A percentile compares a stretch with the other conserved stretches of the same genome.
Conservation (phyloP, 1,140 invertebrate species). For the Meteorus sp. region DNA sequence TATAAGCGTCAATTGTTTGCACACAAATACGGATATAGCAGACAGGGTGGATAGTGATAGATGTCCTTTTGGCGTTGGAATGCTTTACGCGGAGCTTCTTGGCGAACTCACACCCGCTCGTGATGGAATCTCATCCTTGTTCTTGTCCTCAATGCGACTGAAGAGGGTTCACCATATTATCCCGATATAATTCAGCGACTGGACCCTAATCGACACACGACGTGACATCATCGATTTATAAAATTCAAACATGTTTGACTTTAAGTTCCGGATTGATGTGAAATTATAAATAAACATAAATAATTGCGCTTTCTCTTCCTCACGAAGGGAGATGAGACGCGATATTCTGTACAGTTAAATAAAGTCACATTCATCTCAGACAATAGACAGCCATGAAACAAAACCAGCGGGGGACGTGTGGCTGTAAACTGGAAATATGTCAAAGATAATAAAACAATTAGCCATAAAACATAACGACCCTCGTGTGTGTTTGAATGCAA, state of each 20-base stretch:
- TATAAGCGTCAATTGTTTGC: constrained; percentile 52
- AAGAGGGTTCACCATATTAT: not conserved
- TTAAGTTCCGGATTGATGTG: not conserved
- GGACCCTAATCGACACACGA: constrained; percentile 15
- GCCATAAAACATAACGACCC: constrained; percentile 61
- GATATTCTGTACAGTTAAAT: constrained; percentile 18
- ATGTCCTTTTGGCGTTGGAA: constrained; percentile 53
- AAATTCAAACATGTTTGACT: not conserved
- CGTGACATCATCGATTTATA: constrained; percentile 14
- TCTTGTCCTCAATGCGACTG: constrained; percentile 17
- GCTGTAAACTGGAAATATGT: constrained; percentile 61
- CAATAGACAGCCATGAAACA: constrained; percentile 58
- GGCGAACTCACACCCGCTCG: constrained; percentile 30
- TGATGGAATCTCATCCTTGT: constrained; percentile 30
- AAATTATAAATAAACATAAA: not conserved
- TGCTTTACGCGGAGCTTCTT: constrained; percentile 37
- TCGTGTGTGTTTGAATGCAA: constrained; percentile 40
- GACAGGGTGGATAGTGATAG: constrained; percentile 48
- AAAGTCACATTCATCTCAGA: constrained; percentile 49
- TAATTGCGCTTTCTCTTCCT: not conserved
- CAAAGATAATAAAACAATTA: constrained; percentile 63
- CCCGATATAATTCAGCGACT: not conserved
- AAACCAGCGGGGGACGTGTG: constrained; percentile 45
- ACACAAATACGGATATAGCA: too few species aligned
- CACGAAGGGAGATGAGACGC: too few species aligned